phyloP scores from a whole-genome alignment of 2,797 vertebrate genomes.

The Odontamblyopus lacepedii region DNA sequence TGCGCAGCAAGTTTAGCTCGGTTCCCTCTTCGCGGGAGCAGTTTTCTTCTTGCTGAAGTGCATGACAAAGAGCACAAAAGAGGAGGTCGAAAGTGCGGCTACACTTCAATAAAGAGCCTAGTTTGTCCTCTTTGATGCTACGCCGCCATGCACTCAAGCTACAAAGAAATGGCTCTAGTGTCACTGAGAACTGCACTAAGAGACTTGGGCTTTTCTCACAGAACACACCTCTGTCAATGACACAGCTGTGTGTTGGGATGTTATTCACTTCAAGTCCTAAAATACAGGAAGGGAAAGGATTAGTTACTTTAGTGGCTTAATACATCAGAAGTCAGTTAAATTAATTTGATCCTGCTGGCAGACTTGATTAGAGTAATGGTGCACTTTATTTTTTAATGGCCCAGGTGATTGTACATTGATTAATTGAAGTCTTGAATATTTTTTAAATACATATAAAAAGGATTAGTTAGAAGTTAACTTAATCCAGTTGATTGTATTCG shows the following conservation, averaged over 20 bases:
- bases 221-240: conserved; percentile 40
- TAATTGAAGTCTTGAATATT: too few species aligned
- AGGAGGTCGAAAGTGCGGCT: conserved; percentile 69
- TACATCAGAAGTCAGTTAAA: background rate
- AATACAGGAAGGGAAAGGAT: conserved; percentile 6
- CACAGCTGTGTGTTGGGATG: conserved; percentile 21
- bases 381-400: background rate
- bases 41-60: conserved; percentile 67
- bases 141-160: conserved; percentile 67
- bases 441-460: too few species aligned
- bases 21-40: conserved; percentile 47
- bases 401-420: background rate
- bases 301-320: conserved; percentile 2
- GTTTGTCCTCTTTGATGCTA: conserved; percentile 76
- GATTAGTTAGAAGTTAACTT: too few species aligned
- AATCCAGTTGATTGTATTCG: too few species aligned
- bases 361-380: background rate
- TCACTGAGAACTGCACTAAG: conserved; percentile 61
- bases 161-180: conserved; percentile 60
- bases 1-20: conserved; percentile 57
- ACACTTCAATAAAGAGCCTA: conserved; percentile 73
- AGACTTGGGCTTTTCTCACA: conserved; percentile 50
- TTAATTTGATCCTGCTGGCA: background rate
- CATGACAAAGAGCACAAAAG: conserved; percentile 64
- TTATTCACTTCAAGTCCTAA: background rate